Evolutionary conservation across 2,797 vertebrate genomes (phyloP), one percentile per base, ranked within the genome.

Genomic region (Eidolon dupreanum): DNA sequence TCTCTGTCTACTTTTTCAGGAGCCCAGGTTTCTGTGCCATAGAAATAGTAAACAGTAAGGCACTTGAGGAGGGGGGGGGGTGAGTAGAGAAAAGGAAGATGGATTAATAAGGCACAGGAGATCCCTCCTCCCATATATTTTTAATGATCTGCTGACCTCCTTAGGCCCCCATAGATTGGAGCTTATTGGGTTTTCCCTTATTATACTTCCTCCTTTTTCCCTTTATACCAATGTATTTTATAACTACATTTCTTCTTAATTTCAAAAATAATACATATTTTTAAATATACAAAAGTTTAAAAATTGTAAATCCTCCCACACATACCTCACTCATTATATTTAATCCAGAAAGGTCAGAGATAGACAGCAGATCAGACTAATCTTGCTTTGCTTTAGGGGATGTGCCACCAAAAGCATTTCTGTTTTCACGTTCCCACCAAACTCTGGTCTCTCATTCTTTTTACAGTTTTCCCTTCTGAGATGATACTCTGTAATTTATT

Each of bases 401-500:
- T 93, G 43, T 87, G 41, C 65, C 59, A 85, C 70, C 74, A 93
- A 90, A 96, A 49, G 65, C 68, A 55, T 2, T 46, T 85, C 57
- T 91, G 33, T 88, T 82, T 86, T 92, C 74, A 36, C 86, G 33
- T 83, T 93, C 66, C 75, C 63, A 68, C 33, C 77, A 82, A 92
- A 65, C 73, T 92, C 83, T 82, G 33, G 46, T 84, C 24, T 88
- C 22, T 94, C 68, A 46, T 63, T 88, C 59, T 88, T 93, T 66
- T 41, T 31, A 73, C 57, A 66, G 36, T 86, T 78, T 85, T 88
- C 57, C 53, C 28, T 79, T 85, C 38, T 88, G 66, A 31, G 81
- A 19, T 97, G 68, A 88, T 83, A 93, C 46, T 97, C 41, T 97
- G 28, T 96, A 95, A 87, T 93, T 95, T 88, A 70, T 88, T 90